Evolutionary conservation across 2,113 vertebrate genomes (phyloP).

Genomic region (Paramormyrops kingsleyae): DNA sequence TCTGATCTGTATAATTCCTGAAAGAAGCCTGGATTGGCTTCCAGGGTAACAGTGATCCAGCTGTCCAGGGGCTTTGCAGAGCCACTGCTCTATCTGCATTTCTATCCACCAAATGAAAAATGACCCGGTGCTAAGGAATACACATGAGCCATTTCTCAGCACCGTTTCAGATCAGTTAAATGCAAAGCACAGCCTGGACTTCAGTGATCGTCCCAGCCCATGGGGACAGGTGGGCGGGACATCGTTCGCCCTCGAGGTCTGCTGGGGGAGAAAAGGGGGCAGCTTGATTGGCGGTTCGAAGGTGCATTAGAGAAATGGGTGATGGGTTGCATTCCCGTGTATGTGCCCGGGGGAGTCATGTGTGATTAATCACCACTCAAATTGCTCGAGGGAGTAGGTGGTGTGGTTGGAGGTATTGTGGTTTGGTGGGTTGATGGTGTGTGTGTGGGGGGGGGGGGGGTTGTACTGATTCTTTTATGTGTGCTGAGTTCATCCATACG

Average conservation of each 20-base stretch:
- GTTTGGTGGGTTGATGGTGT: too few relatives aligned
- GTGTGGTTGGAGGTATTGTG: background rate
- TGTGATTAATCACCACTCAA: background rate
- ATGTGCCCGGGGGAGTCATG: background rate
- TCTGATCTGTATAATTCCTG: background rate
- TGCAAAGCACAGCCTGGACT: background rate
- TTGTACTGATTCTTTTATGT: background rate
- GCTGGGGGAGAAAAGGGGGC: background rate
- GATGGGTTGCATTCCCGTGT: background rate
- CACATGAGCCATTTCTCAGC: background rate
- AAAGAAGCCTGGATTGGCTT: background rate
- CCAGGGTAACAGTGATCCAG: background rate
- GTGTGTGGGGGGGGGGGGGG: background rate
- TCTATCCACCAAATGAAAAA: background rate
- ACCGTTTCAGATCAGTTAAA: background rate
- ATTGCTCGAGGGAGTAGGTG: background rate
- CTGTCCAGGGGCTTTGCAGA: background rate
- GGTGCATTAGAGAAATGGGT: background rate
- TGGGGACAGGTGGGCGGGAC: background rate
- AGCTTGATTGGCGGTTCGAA: background rate
- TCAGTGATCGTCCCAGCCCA: background rate
- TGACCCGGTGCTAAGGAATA: background rate
- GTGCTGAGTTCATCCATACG: background rate
- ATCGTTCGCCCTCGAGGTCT: background rate
- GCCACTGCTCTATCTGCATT: background rate